Percentiles rank a stretch among this genome's conserved stretches.
These are phyloP conservation scores for Ciona savignyi DNA, from an alignment of 23 tunicate species.

Conservation along the genomic window DNA sequence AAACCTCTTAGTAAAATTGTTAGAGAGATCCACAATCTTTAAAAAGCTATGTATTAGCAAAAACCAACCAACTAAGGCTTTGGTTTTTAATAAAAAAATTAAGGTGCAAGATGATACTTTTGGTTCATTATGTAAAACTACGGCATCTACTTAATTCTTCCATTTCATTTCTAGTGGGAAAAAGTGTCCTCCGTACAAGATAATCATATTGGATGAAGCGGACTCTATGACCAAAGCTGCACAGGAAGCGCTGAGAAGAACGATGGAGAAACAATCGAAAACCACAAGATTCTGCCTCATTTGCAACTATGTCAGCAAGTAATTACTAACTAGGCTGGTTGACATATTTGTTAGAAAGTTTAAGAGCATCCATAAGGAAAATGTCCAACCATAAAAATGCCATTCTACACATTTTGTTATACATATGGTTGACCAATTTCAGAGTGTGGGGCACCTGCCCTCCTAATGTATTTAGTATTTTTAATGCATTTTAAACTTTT, in stretches of 20 bases:
- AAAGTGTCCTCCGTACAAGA: slow-evolving; percentile 80
- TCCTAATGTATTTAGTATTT: too few species aligned
- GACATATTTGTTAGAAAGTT: background rate
- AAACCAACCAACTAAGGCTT: too few species aligned
- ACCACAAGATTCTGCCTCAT: slow-evolving; percentile 90
- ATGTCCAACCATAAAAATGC: background rate
- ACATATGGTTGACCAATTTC: too few species aligned
- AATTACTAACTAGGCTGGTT: background rate
- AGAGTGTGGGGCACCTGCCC: too few species aligned
- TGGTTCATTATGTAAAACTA: too few species aligned
- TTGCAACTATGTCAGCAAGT: slow-evolving; percentile 91
- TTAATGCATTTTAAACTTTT: too few species aligned
- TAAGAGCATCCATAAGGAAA: background rate
- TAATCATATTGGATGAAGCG: slow-evolving; percentile 93
- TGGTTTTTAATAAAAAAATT: background rate
- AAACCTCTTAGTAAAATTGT: too few species aligned
- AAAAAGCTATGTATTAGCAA: slow-evolving; percentile 1
- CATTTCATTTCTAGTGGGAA: slow-evolving; percentile 32
- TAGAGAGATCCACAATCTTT: background rate
- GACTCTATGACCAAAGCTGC: slow-evolving; percentile 99
- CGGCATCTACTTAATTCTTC: background rate
- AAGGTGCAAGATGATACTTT: too few species aligned
- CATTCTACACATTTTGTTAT: too few species aligned
- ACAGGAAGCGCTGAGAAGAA: slow-evolving; percentile 92
- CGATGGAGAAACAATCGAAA: slow-evolving; percentile 92